Conservation (phyloP, 2,113 vertebrate genomes). For the Catharus minimus region DNA sequence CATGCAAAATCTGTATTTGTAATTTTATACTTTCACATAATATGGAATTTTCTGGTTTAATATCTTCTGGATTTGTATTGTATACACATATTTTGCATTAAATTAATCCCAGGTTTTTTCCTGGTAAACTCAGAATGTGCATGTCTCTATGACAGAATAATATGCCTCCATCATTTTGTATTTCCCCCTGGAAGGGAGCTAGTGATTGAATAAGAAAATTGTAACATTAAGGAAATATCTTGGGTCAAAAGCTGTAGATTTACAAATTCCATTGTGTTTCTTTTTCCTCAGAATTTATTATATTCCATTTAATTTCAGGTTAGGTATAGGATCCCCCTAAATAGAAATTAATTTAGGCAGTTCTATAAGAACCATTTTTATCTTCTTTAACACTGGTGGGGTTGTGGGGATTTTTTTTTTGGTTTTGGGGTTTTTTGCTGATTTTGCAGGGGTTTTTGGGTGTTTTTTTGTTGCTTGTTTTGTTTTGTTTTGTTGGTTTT, state of each 20-base stretch:
- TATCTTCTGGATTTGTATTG: conserved; percentile 2
- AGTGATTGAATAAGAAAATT: not conserved
- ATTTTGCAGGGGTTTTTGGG: no score
- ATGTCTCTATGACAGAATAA: conserved; percentile 22
- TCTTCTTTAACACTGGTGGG: not conserved
- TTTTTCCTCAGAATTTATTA: not conserved
- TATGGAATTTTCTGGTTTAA: conserved; percentile 36
- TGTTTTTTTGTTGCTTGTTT: no score
- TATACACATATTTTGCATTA: not conserved
- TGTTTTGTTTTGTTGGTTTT: not conserved
- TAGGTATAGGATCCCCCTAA: not conserved
- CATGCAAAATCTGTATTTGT: conserved; percentile 45
- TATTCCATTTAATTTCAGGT: not conserved
- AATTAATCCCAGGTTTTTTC: conserved; percentile 5
- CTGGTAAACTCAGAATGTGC: not conserved
- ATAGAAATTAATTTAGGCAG: not conserved
- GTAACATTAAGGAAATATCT: not conserved
- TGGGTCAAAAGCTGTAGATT: not conserved
- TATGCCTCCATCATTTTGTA: not conserved
- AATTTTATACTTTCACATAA: conserved; percentile 34
- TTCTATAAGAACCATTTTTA: not conserved
- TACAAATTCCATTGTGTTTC: not conserved
- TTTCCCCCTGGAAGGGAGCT: not conserved
- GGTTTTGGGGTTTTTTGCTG: no score
- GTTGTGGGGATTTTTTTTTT: not conserved